phyloP scores from a whole-genome alignment of 2,113 vertebrate species.

The Ochotona princeps region DNA sequence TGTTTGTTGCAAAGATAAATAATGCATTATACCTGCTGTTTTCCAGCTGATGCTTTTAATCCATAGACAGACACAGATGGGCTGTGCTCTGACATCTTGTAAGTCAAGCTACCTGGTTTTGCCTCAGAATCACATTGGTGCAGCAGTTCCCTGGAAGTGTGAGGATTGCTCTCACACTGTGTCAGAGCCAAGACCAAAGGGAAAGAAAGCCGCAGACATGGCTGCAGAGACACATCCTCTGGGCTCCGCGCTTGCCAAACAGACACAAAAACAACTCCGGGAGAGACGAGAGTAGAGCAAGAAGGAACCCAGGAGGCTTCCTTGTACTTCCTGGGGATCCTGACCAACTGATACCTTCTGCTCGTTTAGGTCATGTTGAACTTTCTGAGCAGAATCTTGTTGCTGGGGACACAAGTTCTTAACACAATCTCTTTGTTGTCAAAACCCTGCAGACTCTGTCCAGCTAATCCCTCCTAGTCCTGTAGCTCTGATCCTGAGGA shows the following conservation, averaged over 20 bases:
- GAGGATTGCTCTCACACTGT: background rate
- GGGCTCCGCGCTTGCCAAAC: background rate
- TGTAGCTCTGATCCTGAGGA: background rate
- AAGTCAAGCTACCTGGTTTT: conserved; percentile 62
- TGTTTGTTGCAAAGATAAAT: conserved; percentile 72
- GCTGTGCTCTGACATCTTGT: conserved; percentile 45
- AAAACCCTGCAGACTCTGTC: rapidly evolving
- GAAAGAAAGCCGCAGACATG: background rate
- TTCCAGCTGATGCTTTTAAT: conserved; percentile 69
- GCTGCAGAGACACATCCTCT: background rate
- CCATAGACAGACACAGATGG: conserved; percentile 61
- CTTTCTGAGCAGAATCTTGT: background rate
- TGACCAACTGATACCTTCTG: background rate
- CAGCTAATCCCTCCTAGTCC: background rate
- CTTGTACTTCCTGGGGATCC: background rate
- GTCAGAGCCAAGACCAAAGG: background rate
- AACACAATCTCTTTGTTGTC: rapidly evolving
- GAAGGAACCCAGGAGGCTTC: background rate
- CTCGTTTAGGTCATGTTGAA: background rate
- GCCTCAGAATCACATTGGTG: conserved; percentile 26
- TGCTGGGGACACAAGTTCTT: background rate
- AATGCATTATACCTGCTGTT: conserved; percentile 63
- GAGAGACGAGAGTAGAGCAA: background rate
- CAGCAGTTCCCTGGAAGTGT: background rate
- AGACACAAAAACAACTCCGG: background rate